Conservation (phyloP, 2,113 vertebrate species). For the Prionailurus viverrinus region DNA sequence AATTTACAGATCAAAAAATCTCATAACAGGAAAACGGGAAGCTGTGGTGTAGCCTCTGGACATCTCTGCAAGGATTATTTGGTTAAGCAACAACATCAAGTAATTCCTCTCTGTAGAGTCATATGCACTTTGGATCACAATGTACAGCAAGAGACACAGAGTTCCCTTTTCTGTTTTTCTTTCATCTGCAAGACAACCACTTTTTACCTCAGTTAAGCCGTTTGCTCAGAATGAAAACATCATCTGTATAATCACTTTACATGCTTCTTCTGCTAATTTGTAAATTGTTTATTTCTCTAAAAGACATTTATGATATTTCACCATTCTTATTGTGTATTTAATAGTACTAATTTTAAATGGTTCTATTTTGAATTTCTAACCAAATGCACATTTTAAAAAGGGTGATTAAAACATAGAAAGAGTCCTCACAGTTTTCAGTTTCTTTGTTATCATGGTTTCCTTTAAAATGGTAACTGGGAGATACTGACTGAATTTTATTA, state of each 20-base stretch:
- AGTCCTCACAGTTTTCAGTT: neutral
- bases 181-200: neutral
- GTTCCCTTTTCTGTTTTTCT: slow-evolving; percentile 60
- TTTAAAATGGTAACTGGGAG: neutral
- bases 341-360: slow-evolving; percentile 8
- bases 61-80: slow-evolving; percentile 14
- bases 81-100: slow-evolving; percentile 16
- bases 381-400: neutral
- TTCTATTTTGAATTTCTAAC: slow-evolving; percentile 43
- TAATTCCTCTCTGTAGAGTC: slow-evolving; percentile 53
- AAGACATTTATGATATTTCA: slow-evolving; percentile 36
- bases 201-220: slow-evolving; percentile 21
- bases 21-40: neutral
- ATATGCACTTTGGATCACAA: neutral
- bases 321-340: neutral
- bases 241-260: slow-evolving; percentile 15
- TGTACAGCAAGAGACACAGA: neutral
- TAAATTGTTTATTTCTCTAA: slow-evolving; percentile 42
- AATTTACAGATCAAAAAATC: neutral
- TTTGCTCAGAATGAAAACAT: slow-evolving; percentile 64
- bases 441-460: neutral
- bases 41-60: neutral
- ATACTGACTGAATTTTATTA: neutral
- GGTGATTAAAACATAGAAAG: neutral
- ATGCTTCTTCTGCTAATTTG: slow-evolving; percentile 22